phyloP scores from a whole-genome alignment of 2,797 vertebrate genomes.

The Lemur catta region DNA sequence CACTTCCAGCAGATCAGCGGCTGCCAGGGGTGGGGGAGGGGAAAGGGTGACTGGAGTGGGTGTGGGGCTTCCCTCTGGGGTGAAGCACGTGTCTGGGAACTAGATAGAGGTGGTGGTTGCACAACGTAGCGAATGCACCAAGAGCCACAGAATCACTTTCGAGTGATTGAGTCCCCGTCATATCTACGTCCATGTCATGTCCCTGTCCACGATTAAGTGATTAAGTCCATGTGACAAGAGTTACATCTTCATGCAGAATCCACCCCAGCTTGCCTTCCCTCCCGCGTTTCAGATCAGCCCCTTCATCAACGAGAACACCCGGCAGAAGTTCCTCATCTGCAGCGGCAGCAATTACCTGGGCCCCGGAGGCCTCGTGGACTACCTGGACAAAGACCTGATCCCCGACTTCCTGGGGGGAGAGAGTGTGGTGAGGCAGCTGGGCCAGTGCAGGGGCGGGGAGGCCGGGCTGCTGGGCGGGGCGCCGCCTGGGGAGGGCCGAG shows the following conservation, averaged over 20 bases:
- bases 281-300: conserved; percentile 85
- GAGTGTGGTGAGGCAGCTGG: conserved; percentile 83
- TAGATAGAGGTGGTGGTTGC: too few species aligned
- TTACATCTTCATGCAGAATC: not conserved
- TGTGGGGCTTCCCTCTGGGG: not conserved
- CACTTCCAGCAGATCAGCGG: not conserved
- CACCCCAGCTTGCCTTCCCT: not conserved
- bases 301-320: conserved; percentile 90
- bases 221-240: not conserved
- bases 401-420: conserved; percentile 89
- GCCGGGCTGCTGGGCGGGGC: too few species aligned
- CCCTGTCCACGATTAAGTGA: not conserved
- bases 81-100: not conserved
- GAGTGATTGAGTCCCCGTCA: not conserved
- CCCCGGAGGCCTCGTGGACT: conserved; percentile 86
- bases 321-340: conserved; percentile 89
- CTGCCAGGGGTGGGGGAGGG: not conserved
- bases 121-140: not conserved
- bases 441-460: too few species aligned
- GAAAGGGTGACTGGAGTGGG: not conserved
- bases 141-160: not conserved
- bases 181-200: too few species aligned
- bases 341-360: conserved; percentile 89
- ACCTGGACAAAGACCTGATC: conserved; percentile 87
- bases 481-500: too few species aligned